Base-by-base conservation (phyloP, 2,888 invertebrate species). In the Apocheima hispidaria region DNA sequence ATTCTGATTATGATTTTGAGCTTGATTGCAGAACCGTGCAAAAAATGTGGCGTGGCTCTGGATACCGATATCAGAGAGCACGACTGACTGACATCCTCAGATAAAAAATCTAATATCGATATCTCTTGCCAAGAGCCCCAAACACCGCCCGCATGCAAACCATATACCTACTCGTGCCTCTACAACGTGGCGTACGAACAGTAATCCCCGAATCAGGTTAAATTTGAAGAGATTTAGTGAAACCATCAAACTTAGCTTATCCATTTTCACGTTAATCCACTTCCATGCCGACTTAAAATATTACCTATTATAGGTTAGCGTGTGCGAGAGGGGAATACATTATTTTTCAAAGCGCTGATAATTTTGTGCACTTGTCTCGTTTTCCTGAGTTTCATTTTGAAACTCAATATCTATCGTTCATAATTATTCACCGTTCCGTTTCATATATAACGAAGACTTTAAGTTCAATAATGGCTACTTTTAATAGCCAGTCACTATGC, bases 211-310 rank as follows among this genome's bases (percentile, higher is more conserved):
- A 59, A 57, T 49, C 51, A 36, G n/a, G 52, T 3, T 26, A 35
- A 49, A 35, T 14, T 40, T 51, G 12, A 46, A 55, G 46, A 54
- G 55, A 44, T 65, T 58, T 52, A 55, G 52, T 14, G 61, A 65
- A 65, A 55, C 60, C 58, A 33, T 20, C 46, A 28, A 58, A 58
- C 58, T 38, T 20, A 44, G 50, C 40, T 58, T 58, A 66, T 58
- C 57, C 51, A 52, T 38, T 58, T 59, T 40, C n/a, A 35, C 16
- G n/a, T n/a, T 61, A 54, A 63, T 55, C 55, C 51, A 28, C 51
- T 60, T 57, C 35, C 33, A 14, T 7, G 18, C 30, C 20, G 40
- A 30, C 40, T 40, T n/a, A 16, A 0, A 40, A 41, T 28, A 33
- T 20, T 12, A 33, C 4, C 12, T 12, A 10, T 10, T 10, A 4